A percentile compares a stretch with the other conserved stretches of the same genome.
Conservation (phyloP, 2,113 vertebrate genomes). For the Cryptotis parvus region DNA sequence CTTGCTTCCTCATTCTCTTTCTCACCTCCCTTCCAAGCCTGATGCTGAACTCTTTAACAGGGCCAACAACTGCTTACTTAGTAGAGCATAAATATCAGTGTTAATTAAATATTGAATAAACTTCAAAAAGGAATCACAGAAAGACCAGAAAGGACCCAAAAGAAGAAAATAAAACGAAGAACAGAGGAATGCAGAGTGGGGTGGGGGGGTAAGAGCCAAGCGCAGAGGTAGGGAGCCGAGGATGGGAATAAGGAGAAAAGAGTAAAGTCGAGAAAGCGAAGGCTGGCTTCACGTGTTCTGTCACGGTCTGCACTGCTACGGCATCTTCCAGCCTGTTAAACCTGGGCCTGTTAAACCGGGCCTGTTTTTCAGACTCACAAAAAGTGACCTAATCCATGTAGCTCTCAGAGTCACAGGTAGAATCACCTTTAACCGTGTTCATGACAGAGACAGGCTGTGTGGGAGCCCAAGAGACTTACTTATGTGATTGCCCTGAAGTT, state of each 20-base stretch:
- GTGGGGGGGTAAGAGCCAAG: background rate
- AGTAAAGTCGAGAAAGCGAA: background rate
- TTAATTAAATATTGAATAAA: too few species aligned
- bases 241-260: background rate
- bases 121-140: too few species aligned
- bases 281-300: background rate
- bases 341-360: background rate
- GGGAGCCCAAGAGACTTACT: background rate
- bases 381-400: background rate
- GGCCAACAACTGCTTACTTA: too few species aligned
- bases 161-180: background rate
- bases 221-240: background rate
- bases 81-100: too few species aligned
- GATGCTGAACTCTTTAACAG: too few species aligned
- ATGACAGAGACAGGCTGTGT: background rate
- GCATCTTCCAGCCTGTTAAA: background rate
- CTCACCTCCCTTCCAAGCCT: background rate
- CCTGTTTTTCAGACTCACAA: background rate
- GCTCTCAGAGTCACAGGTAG: slow-evolving; percentile 1
- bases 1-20: background rate
- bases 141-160: background rate
- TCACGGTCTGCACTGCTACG: background rate
- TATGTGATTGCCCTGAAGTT: background rate
- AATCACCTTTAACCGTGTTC: slow-evolving; percentile 18
- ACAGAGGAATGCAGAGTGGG: accelerated